A percentile compares a stretch with the other conserved stretches of the same genome.
phyloP scores from a whole-genome alignment of 2,888 invertebrate species.

The Cataglyphis livida region DNA sequence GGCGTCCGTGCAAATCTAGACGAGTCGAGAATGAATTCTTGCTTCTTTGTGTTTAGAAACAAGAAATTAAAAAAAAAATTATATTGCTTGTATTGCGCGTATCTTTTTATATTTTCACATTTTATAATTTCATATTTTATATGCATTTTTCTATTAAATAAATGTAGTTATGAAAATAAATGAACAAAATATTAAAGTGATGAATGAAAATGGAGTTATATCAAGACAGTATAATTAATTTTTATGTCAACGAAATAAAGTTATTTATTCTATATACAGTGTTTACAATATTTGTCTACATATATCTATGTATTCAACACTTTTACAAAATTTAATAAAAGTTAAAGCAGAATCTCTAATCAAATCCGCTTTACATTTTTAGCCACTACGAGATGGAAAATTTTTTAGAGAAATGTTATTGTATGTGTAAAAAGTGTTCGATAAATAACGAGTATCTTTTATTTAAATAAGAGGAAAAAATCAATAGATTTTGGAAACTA shows the following conservation, averaged over 20 bases:
- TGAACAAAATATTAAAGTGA: not conserved
- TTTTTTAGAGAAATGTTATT: constrained; percentile 12
- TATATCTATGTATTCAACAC: constrained; percentile 25
- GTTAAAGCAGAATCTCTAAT: constrained; percentile 16
- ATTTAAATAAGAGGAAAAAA: not conserved
- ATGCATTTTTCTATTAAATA: not conserved
- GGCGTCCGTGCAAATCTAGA: constrained; percentile 60
- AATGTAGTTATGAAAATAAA: not conserved
- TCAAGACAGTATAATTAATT: constrained; percentile 37
- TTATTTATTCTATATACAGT: constrained; percentile 14
- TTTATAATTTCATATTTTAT: constrained; percentile 12
- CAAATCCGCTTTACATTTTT: constrained; percentile 14
- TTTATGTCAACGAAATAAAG: constrained; percentile 24
- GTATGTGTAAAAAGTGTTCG: not conserved
- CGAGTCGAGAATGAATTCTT: constrained; percentile 41
- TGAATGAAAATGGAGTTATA: constrained; percentile 6
- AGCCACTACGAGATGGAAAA: not conserved
- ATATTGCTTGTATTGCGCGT: not conserved
- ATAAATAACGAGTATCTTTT: not conserved
- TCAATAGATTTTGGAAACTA: not conserved
- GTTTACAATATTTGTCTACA: not conserved
- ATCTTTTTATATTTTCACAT: not conserved
- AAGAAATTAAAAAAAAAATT: constrained; percentile 10
- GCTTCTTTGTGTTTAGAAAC: constrained; percentile 5
- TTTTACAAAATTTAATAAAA: constrained; percentile 43